A percentile compares a stretch with the other conserved stretches of the same genome.
phyloP scores from a whole-genome alignment of 2,113 vertebrate genomes.

The Caretta caretta region DNA sequence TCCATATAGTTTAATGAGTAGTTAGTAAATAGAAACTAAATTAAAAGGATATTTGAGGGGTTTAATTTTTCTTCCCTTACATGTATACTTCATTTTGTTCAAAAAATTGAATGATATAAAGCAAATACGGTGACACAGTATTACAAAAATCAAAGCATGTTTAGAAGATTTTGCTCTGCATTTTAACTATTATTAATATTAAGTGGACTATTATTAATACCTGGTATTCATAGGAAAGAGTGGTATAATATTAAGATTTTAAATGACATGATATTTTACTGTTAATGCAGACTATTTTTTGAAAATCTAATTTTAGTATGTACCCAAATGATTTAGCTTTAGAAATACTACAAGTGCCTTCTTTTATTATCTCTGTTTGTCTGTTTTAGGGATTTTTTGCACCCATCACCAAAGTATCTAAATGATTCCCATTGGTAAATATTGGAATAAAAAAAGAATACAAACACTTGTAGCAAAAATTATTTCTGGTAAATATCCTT shows the following conservation, averaged over 20 bases:
- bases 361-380: constrained; percentile 11
- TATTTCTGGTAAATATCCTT: not conserved
- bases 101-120: constrained; percentile 14
- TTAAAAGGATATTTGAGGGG: not conserved
- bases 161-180: not conserved
- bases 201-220: constrained; percentile 2
- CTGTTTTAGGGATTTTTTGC: not conserved
- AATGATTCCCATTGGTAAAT: not conserved
- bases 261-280: not conserved
- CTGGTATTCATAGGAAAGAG: not conserved
- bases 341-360: constrained; percentile 11
- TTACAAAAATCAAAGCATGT: not conserved
- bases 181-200: constrained; percentile 35
- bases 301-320: not conserved
- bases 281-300: not conserved
- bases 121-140: not conserved
- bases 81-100: constrained; percentile 22
- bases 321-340: constrained; percentile 31
- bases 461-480: not conserved
- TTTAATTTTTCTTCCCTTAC: constrained; percentile 13
- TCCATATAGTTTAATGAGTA: constrained; percentile 2
- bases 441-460: not conserved
- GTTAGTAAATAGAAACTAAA: not conserved
- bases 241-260: not conserved
- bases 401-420: constrained; percentile 32